Conservation (phyloP, 2,888 invertebrate species). For the Shargacucullia verbasci region DNA sequence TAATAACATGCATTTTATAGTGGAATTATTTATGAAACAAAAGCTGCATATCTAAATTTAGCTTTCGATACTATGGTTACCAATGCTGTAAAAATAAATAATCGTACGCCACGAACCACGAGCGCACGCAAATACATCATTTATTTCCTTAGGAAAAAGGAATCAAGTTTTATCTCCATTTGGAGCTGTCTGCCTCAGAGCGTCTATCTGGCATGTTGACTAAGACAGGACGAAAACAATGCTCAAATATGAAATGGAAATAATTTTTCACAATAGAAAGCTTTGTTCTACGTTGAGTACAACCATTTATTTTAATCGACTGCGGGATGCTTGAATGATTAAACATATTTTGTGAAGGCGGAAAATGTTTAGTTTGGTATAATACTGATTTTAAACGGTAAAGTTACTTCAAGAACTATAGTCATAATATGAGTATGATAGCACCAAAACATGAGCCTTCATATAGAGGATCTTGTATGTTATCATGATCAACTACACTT, state of each 20-base stretch:
- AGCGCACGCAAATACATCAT: conserved; percentile 53
- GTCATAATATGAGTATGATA: background rate
- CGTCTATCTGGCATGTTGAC: conserved; percentile 21
- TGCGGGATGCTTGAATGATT: conserved; percentile 38
- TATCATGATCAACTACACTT: conserved; percentile 38
- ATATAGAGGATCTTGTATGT: conserved; percentile 13
- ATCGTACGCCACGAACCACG: conserved; percentile 30
- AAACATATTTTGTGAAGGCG: conserved; percentile 33
- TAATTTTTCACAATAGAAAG: conserved; percentile 22
- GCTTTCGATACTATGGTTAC: conserved; percentile 22
- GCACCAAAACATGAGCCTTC: conserved; percentile 13
- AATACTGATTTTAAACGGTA: conserved; percentile 13
- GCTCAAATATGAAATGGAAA: conserved; percentile 26
- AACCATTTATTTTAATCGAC: conserved; percentile 41
- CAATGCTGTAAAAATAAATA: conserved; percentile 41
- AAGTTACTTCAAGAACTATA: conserved; percentile 1
- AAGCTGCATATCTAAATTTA: conserved; percentile 36
- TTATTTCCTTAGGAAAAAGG: conserved; percentile 42
- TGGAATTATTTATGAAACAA: conserved; percentile 21
- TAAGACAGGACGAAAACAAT: conserved; percentile 26
- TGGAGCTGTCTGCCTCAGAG: conserved; percentile 32
- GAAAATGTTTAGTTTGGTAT: conserved; percentile 19
- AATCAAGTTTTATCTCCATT: conserved; percentile 45
- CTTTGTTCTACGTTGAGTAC: conserved; percentile 29
- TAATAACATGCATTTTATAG: background rate